These are phyloP conservation scores for Podarcis raffonei DNA, from an alignment of 2,113 vertebrate species.

Conservation along the genomic window DNA sequence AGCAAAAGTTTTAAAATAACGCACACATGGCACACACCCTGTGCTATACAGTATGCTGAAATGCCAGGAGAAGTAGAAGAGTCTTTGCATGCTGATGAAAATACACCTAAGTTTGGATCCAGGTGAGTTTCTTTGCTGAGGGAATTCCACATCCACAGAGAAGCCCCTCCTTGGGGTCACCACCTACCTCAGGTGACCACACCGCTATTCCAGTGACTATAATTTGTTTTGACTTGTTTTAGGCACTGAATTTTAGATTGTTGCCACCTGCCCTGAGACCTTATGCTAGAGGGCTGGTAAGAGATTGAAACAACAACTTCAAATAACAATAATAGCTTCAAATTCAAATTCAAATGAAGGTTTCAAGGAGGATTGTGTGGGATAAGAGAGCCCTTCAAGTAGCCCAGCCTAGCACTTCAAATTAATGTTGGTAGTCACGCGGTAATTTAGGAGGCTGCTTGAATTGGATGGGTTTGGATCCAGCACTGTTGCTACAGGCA, in stretches of 20 bases:
- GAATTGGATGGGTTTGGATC: background rate
- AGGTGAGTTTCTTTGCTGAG: background rate
- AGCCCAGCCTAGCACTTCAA: too few species aligned
- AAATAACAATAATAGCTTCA: background rate
- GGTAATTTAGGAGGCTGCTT: too few species aligned
- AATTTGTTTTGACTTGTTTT: too few species aligned
- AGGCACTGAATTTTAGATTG: too few species aligned
- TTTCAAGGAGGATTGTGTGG: background rate
- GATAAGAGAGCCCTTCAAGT: background rate
- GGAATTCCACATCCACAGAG: background rate
- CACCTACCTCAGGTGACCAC: too few species aligned
- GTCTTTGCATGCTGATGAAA: background rate
- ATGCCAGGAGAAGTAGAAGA: background rate
- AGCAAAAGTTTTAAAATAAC: background rate
- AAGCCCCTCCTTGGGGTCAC: background rate
- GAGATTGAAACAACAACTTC: background rate
- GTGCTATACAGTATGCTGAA: background rate
- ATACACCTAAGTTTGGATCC: background rate
- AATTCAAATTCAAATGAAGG: background rate
- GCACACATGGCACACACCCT: background rate
- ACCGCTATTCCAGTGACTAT: too few species aligned
- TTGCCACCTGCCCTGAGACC: too few species aligned
- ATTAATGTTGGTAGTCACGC: too few species aligned
- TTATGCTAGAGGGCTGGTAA: background rate
- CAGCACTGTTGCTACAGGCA: background rate